phyloP scores from a whole-genome alignment of 2,888 invertebrate genomes.

The Conomelus anceps region DNA sequence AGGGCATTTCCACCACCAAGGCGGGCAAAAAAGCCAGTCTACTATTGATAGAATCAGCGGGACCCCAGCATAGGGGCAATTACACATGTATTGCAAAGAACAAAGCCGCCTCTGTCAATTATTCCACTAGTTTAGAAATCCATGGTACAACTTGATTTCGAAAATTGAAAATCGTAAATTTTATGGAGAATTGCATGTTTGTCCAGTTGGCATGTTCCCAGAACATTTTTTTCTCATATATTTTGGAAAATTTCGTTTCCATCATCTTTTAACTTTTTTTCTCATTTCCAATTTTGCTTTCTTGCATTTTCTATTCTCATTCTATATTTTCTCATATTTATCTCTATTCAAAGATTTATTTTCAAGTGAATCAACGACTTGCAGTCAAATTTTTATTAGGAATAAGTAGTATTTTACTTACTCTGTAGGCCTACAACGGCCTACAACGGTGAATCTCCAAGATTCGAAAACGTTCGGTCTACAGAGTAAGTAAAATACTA shows the following conservation, averaged over 20 bases:
- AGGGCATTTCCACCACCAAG: slow-evolving; percentile 41
- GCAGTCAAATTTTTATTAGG: no score
- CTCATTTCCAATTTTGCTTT: background rate
- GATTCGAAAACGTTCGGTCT: no score
- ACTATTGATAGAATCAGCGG: slow-evolving; percentile 34
- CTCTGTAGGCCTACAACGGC: no score
- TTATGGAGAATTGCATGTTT: background rate
- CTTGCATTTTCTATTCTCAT: background rate
- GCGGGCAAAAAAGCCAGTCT: slow-evolving; percentile 43
- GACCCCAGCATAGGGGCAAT: slow-evolving; percentile 44
- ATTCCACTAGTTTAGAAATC: slow-evolving; percentile 50
- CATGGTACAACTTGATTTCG: slow-evolving; percentile 47
- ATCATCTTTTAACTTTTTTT: background rate
- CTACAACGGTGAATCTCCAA: no score
- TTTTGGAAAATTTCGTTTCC: background rate
- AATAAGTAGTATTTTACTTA: no score
- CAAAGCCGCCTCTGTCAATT: slow-evolving; percentile 49
- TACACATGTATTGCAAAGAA: slow-evolving; percentile 54
- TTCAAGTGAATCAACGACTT: no score
- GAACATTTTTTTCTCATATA: background rate
- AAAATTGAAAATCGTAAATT: no score
- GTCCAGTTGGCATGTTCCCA: background rate
- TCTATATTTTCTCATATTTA: background rate
- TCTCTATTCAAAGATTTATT: no score
- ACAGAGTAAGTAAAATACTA: no score